Evolutionary conservation across 2,797 vertebrate genomes (phyloP).

Genomic region (Dryobates pubescens): DNA sequence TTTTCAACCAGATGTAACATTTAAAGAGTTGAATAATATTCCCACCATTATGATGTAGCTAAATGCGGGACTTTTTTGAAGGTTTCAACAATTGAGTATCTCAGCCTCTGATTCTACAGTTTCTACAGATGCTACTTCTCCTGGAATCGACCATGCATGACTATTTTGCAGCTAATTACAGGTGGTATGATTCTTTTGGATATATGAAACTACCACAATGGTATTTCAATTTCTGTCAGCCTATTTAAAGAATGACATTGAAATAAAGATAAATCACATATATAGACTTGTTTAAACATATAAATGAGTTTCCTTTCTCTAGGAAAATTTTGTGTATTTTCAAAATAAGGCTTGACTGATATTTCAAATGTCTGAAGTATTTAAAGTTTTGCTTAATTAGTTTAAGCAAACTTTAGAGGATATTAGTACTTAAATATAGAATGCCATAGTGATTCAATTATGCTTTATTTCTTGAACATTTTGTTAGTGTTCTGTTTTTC

Average conservation of each 20-base stretch:
- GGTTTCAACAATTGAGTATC: background rate
- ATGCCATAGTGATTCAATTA: background rate
- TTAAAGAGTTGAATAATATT: background rate
- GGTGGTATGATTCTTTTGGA: background rate
- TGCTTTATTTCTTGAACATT: background rate
- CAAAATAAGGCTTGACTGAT: conserved; percentile 16
- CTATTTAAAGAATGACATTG: background rate
- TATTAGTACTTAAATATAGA: conserved; percentile 32
- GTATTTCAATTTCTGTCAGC: background rate
- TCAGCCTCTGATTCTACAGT: background rate
- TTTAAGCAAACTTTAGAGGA: conserved; percentile 61
- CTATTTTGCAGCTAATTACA: background rate
- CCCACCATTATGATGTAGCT: background rate
- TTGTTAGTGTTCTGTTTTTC: conserved; percentile 60
- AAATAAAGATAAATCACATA: background rate
- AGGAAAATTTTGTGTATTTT: background rate
- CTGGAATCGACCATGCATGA: background rate
- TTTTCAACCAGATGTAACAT: background rate
- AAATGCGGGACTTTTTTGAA: background rate
- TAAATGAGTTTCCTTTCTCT: background rate
- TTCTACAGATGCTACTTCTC: background rate
- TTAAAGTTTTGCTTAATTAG: conserved; percentile 47
- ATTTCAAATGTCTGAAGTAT: conserved; percentile 28
- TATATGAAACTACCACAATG: background rate
- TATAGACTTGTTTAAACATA: background rate